Base-by-base conservation (phyloP, 2,888 invertebrate species). In the Orthosia incerta region DNA sequence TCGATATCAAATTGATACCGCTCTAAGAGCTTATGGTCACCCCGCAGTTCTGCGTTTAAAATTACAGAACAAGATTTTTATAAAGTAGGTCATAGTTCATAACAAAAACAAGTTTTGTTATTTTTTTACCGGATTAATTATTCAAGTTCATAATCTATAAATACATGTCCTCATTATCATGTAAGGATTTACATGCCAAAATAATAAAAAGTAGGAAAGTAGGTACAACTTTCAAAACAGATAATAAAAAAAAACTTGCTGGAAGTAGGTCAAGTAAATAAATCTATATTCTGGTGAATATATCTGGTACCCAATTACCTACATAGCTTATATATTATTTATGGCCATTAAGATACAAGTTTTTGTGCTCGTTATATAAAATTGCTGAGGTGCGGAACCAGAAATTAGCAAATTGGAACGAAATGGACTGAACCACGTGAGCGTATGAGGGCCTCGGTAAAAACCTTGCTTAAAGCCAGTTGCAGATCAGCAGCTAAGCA, bases 331-430 rank as follows among this genome's bases (percentile, higher is more conserved):
- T 60, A 57, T 74, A 59, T 82, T 75, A 81, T 82, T 79, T 71
- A 79, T 76, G 61, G 69, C 60, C 26, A 31, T 50, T 79, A 55
- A 67, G 55, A 79, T 75, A 70, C 82, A 71, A 79, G 77, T 86
- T 86, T 82, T 85, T 86, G 82, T 76, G 20, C 66, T 72, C 62
- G 71, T 85, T 86, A 78, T 84, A 90, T 91, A 89, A 87, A 89
- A 89, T 88, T 86, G 82, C 74, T 74, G 81, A 89, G 90, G 89
- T 86, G 89, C 87, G 91, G 89, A 88, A 88, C 89, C 82, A 88
- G 87, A 91, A 91, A 93, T 92, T 92, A 89, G 89, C 91, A 93
- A 94, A 92, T 93, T 91, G 90, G 93, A 89, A 88, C 92, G 87
- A 92, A 91, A 88, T 88, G 89, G 89, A 89, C 87, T 83, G 79